Evolutionary conservation across 1,140 invertebrate genomes (phyloP).

Genomic region (Eurosta solidaginis): DNA sequence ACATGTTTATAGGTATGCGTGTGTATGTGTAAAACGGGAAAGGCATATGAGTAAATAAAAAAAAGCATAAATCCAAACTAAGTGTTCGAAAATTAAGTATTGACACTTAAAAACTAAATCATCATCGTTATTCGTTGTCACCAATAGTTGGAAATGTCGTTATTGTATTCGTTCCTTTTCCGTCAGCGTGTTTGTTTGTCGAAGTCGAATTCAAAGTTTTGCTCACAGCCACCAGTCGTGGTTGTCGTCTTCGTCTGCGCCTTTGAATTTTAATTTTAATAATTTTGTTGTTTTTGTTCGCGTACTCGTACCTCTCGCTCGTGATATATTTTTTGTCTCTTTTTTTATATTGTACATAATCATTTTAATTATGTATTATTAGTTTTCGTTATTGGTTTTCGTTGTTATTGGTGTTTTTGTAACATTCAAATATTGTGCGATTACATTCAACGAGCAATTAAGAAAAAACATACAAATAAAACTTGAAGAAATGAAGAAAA

Average conservation of each 20-base stretch:
- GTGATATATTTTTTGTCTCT: no score
- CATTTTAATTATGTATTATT: conserved; percentile 6
- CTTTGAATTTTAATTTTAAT: not conserved
- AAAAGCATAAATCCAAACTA: conserved; percentile 5
- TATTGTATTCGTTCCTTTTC: not conserved
- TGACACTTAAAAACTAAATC: conserved; percentile 25
- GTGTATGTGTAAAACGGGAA: not conserved
- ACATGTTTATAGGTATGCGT: not conserved
- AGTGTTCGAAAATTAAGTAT: not conserved
- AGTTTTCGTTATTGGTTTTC: conserved; percentile 11
- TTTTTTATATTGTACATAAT: conserved; percentile 18
- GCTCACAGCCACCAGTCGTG: conserved; percentile 39
- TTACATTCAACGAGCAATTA: not conserved
- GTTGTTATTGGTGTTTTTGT: not conserved
- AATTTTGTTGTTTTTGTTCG: not conserved
- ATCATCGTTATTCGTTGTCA: not conserved
- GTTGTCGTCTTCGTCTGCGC: conserved; percentile 33
- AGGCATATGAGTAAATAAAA: conserved; percentile 20
- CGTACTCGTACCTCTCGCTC: conserved; percentile 8
- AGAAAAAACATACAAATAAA: not conserved
- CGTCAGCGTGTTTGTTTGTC: not conserved
- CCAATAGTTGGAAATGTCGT: not conserved
- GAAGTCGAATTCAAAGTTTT: conserved; percentile 16
- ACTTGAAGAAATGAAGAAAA: not conserved
- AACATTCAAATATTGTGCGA: conserved; percentile 22